phyloP scores from a whole-genome alignment of 2,888 invertebrate species.

The Sussaba pulchella region DNA sequence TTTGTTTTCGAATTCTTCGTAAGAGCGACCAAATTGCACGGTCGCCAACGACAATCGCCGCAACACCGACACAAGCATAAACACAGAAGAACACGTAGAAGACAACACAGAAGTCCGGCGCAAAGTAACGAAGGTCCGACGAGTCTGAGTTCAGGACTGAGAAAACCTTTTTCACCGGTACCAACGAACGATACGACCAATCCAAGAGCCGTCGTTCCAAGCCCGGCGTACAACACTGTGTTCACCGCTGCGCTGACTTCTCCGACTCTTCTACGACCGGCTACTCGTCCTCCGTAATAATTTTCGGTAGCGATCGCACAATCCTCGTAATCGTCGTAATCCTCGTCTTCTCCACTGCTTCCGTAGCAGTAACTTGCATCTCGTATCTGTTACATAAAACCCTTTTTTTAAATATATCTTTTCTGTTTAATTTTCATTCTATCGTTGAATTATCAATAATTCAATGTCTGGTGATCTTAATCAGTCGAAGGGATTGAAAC shows the following conservation, averaged over 20 bases:
- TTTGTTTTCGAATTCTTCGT: constrained; percentile 73
- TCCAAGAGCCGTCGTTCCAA: constrained; percentile 93
- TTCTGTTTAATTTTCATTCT: too few species aligned
- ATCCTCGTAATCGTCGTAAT: constrained; percentile 80
- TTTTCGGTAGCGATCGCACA: constrained; percentile 65
- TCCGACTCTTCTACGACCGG: constrained; percentile 85
- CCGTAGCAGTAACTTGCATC: constrained; percentile 93
- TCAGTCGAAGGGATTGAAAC: too few species aligned
- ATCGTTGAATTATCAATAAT: too few species aligned
- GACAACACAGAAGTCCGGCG: constrained; percentile 92
- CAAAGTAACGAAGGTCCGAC: constrained; percentile 94
- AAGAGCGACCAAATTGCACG: constrained; percentile 73
- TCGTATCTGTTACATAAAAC: constrained; percentile 88
- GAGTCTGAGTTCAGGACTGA: constrained; percentile 93
- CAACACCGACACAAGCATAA: constrained; percentile 93
- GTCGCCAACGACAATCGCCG: constrained; percentile 87
- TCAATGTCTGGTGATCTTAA: too few species aligned
- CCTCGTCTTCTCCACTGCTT: constrained; percentile 87
- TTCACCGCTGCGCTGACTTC: constrained; percentile 93
- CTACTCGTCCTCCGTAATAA: constrained; percentile 87
- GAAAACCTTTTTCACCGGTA: constrained; percentile 95
- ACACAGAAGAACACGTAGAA: constrained; percentile 93
- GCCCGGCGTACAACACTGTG: constrained; percentile 93
- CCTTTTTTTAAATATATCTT: too few species aligned
- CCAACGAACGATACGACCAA: constrained; percentile 95